Conservation (phyloP, 2,113 vertebrate species). For the Muntiacus muntjak region DNA sequence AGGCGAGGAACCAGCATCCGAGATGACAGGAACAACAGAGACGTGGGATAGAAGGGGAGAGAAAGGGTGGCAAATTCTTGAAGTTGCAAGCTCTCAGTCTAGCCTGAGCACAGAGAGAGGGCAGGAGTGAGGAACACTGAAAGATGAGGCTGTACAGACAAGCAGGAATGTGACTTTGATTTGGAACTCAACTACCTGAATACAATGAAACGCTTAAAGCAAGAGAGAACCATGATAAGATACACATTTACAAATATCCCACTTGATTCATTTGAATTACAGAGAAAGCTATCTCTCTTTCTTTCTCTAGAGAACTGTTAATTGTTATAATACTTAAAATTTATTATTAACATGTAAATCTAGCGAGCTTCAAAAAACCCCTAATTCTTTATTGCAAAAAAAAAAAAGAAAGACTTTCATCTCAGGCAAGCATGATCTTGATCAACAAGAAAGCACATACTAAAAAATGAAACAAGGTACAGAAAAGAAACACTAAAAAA, state of each 20-base stretch:
- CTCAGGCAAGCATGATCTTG: not conserved
- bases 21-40: not conserved
- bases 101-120: not conserved
- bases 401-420: not conserved
- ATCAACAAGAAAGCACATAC: slow-evolving; percentile 17
- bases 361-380: not conserved
- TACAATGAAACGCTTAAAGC: not conserved
- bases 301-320: not conserved
- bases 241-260: not conserved
- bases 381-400: not conserved
- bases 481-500: not conserved
- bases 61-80: not conserved
- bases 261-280: not conserved
- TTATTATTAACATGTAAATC: not conserved
- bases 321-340: not conserved
- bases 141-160: not conserved
- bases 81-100: not conserved
- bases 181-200: not conserved
- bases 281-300: not conserved
- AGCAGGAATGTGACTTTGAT: not conserved
- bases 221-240: not conserved
- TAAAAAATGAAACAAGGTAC: slow-evolving; percentile 5
- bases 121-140: not conserved
- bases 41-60: not conserved
- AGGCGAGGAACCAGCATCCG: not conserved